Conservation (phyloP, 2,797 vertebrate genomes). For the Chloroceryle inda region DNA sequence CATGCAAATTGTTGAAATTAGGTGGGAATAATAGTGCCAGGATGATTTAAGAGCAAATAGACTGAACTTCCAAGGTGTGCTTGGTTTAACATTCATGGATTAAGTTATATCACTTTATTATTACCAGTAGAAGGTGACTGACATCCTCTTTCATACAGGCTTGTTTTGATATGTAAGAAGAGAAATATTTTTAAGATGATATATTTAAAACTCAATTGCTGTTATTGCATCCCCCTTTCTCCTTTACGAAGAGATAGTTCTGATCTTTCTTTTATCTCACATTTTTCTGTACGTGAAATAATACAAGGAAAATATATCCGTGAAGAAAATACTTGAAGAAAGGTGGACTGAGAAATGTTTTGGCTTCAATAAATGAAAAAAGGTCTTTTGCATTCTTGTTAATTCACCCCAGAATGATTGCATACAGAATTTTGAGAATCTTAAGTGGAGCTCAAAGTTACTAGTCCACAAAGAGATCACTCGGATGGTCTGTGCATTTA, state of each 20-base stretch:
- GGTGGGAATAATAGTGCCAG: neutral
- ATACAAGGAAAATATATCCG: neutral
- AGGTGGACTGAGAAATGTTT: neutral
- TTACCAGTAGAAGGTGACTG: neutral
- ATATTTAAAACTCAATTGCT: neutral
- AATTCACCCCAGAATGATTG: neutral
- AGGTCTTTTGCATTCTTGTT: neutral
- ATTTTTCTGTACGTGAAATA: neutral
- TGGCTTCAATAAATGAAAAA: neutral
- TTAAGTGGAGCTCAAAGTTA: neutral
- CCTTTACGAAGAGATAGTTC: neutral
- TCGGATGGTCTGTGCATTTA: neutral
- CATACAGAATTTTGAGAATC: neutral
- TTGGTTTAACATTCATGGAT: neutral
- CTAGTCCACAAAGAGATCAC: neutral
- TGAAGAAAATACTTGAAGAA: neutral
- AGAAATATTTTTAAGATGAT: neutral
- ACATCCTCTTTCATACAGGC: neutral
- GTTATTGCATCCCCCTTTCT: neutral
- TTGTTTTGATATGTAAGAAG: neutral
- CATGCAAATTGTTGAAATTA: neutral
- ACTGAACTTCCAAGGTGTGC: neutral
- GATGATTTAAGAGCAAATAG: neutral
- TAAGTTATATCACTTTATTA: neutral
- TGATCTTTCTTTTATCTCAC: rapidly evolving